These are phyloP conservation scores for Scytalopus superciliaris DNA, from an alignment of 2,113 vertebrate genomes.

Conservation along the genomic window DNA sequence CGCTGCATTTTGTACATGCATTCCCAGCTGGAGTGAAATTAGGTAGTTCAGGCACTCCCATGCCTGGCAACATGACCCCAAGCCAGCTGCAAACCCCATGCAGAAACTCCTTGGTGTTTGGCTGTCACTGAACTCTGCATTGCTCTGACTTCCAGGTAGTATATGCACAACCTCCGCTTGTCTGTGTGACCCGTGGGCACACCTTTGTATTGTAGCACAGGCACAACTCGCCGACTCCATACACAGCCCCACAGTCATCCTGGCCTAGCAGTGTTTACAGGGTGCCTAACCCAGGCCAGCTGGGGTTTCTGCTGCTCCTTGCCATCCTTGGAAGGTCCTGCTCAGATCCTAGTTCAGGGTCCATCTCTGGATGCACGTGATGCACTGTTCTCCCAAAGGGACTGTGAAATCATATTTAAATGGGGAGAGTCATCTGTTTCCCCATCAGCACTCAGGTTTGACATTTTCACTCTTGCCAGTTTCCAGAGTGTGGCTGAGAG, in stretches of 20 bases:
- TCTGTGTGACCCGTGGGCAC: background rate
- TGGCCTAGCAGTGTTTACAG: background rate
- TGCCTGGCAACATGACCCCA: background rate
- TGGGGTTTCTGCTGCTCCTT: background rate
- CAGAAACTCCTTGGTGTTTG: background rate
- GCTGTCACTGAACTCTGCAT: background rate
- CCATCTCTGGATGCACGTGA: background rate
- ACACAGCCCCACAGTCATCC: background rate
- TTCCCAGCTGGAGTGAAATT: background rate
- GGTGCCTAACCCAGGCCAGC: background rate
- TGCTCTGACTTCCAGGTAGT: background rate
- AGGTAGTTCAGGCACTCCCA: background rate
- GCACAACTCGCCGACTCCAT: background rate
- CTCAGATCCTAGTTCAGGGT: background rate
- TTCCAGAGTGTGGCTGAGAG: conserved; percentile 14
- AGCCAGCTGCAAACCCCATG: background rate
- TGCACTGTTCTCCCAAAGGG: background rate
- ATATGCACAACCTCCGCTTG: rapidly evolving
- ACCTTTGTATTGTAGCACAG: background rate
- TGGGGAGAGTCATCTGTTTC: conserved; percentile 5
- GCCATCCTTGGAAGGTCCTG: background rate
- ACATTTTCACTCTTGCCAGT: background rate
- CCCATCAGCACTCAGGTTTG: background rate
- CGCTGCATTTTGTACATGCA: rapidly evolving
- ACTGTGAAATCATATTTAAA: background rate